phyloP scores from a whole-genome alignment of 2,113 vertebrate genomes.

The Atrichornis clamosus region DNA sequence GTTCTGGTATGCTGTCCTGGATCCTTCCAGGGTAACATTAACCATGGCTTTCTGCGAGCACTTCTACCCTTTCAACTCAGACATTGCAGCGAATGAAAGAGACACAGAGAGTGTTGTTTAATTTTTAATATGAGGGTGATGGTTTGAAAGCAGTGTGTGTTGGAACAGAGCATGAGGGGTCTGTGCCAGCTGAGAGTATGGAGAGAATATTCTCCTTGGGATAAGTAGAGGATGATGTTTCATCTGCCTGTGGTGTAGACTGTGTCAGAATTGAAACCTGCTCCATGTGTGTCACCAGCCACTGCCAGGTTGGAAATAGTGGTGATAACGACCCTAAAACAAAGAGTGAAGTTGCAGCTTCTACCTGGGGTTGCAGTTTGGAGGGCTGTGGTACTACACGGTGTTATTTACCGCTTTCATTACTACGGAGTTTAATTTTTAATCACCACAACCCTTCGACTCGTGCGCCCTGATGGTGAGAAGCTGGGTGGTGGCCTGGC shows the following conservation, averaged over 20 bases:
- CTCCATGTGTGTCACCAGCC: background rate
- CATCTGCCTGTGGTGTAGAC: background rate
- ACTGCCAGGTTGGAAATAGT: background rate
- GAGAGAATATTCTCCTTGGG: background rate
- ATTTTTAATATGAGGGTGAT: background rate
- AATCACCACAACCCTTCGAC: background rate
- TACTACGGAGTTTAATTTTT: background rate
- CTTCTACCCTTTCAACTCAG: conserved; percentile 6
- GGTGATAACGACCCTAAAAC: background rate
- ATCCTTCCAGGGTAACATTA: conserved; percentile 46
- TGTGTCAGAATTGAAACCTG: background rate
- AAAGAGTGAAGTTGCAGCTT: background rate
- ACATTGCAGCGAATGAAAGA: background rate
- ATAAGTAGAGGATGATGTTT: background rate
- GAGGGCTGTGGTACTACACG: background rate
- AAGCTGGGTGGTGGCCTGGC: background rate
- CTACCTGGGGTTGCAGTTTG: accelerated
- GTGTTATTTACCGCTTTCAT: background rate
- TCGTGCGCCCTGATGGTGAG: accelerated
- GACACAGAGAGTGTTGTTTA: background rate
- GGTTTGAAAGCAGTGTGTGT: background rate
- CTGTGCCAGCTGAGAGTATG: background rate
- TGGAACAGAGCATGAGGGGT: background rate
- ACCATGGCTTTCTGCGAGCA: conserved; percentile 3
- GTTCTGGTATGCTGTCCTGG: conserved; percentile 54